Conservation (phyloP, 2,888 invertebrate genomes). For the Ormyrus thymus region DNA sequence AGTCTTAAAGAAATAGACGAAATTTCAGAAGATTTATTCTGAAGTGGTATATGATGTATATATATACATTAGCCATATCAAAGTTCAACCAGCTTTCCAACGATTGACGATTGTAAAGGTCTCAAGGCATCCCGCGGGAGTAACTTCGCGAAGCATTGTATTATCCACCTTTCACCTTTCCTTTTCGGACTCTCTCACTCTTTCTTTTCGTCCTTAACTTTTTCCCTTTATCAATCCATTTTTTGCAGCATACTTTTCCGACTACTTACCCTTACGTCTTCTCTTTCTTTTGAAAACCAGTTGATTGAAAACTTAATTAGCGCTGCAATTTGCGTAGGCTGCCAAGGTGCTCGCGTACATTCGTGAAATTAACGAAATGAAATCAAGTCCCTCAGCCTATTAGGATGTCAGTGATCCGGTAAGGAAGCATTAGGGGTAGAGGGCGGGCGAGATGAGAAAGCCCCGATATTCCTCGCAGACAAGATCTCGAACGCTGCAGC, state of each 20-base stretch:
- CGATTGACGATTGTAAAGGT: slow-evolving; percentile 55
- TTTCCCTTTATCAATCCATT: slow-evolving; percentile 21
- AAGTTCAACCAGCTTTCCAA: slow-evolving; percentile 46
- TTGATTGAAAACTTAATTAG: slow-evolving; percentile 33
- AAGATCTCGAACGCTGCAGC: slow-evolving; percentile 8
- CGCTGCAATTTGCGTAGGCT: not conserved
- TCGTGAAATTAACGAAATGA: slow-evolving; percentile 50
- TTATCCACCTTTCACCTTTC: slow-evolving; percentile 50
- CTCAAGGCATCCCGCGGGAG: slow-evolving; percentile 59
- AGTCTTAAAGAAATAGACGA: slow-evolving; percentile 35
- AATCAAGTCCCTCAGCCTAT: slow-evolving; percentile 44
- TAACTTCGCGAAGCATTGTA: slow-evolving; percentile 60
- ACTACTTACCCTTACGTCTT: slow-evolving; percentile 21
- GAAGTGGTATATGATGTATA: slow-evolving; percentile 26
- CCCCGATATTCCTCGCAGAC: not conserved
- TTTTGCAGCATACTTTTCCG: slow-evolving; percentile 37
- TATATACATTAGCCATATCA: slow-evolving; percentile 37
- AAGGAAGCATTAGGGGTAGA: slow-evolving; percentile 28
- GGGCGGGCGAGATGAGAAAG: too few species aligned
- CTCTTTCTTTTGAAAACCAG: slow-evolving; percentile 16
- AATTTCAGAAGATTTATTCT: slow-evolving; percentile 46
- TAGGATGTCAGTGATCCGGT: slow-evolving; percentile 25
- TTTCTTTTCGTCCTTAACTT: slow-evolving; percentile 13
- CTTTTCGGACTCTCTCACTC: not conserved
- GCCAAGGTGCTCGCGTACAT: not conserved